These are phyloP conservation scores for Hassar affinis DNA, from an alignment of 2,113 vertebrate genomes.

Conservation along the genomic window DNA sequence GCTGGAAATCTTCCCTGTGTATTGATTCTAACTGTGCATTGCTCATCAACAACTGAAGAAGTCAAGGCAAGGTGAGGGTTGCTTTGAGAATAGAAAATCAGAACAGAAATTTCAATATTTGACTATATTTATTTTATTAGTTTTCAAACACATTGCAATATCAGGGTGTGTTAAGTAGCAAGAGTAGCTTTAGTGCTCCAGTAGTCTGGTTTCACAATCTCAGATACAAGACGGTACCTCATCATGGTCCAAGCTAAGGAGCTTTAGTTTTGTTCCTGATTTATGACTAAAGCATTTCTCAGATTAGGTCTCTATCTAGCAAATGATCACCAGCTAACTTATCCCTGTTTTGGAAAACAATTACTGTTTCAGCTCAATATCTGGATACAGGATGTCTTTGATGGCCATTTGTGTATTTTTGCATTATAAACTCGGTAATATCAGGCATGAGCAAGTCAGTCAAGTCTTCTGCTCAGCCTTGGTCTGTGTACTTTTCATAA, in stretches of 20 bases:
- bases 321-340: background rate
- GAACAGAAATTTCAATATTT: conserved; percentile 10
- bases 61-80: conserved; percentile 45
- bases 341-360: no score
- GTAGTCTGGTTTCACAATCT: no score
- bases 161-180: background rate
- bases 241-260: background rate
- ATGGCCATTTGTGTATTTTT: background rate
- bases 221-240: background rate
- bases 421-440: background rate
- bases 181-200: background rate
- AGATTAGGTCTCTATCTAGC: background rate
- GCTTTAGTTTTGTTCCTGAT: background rate
- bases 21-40: conserved; percentile 51
- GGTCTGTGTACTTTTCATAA: background rate
- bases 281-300: background rate
- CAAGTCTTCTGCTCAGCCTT: background rate
- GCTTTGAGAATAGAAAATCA: background rate
- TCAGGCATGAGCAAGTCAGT: background rate
- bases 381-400: background rate
- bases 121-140: background rate
- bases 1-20: conserved; percentile 54
- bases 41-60: conserved; percentile 33
- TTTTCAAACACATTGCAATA: background rate
- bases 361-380: background rate